Evolutionary conservation across 2,888 invertebrate genomes (phyloP).

Genomic region (Dicroscelio sp.): DNA sequence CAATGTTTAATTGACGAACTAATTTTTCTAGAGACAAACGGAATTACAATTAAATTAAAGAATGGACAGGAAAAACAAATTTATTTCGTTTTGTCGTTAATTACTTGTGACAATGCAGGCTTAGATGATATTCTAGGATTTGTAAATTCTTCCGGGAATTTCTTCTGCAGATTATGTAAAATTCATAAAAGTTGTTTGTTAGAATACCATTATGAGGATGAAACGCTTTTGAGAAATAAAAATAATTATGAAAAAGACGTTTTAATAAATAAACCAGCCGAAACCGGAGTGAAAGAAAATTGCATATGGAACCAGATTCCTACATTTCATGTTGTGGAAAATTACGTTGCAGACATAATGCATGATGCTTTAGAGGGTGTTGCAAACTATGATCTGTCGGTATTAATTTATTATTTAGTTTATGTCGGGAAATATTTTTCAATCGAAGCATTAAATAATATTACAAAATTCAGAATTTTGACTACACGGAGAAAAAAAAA

Average conservation of each 20-base stretch:
- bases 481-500: too few relatives aligned
- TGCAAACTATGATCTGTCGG: neutral
- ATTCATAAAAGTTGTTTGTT: neutral
- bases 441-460: neutral
- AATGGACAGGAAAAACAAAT: constrained; percentile 7
- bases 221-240: too few relatives aligned
- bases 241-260: constrained; percentile 19
- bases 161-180: constrained; percentile 58
- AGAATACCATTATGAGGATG: too few relatives aligned
- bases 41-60: neutral
- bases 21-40: constrained; percentile 55
- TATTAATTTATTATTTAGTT: neutral
- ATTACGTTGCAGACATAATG: constrained; percentile 46
- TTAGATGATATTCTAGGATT: constrained; percentile 68
- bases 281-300: constrained; percentile 18
- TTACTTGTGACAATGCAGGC: constrained; percentile 54
- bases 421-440: neutral
- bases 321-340: neutral
- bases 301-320: constrained; percentile 29
- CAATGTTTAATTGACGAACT: constrained; percentile 54
- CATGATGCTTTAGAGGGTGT: constrained; percentile 49
- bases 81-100: constrained; percentile 64
- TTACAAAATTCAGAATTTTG: neutral
- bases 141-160: constrained; percentile 52
- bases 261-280: neutral